phyloP scores from a whole-genome alignment of 2,113 vertebrate genomes.

The Callaeas wilsoni region DNA sequence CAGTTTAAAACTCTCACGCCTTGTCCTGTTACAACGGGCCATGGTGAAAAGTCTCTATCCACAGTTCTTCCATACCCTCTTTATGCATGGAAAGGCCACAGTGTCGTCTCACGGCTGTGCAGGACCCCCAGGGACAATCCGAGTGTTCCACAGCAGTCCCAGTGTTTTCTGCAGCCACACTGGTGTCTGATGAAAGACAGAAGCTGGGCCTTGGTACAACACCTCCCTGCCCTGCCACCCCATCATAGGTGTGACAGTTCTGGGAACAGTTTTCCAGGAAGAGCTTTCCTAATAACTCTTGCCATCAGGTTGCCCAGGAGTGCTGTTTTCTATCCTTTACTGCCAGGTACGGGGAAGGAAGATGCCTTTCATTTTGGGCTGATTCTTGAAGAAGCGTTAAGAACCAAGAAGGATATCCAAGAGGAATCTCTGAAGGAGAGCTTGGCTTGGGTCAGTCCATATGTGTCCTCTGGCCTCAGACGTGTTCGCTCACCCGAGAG shows the following conservation, averaged over 20 bases:
- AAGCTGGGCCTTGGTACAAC: not conserved
- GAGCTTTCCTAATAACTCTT: not conserved
- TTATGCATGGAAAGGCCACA: not conserved
- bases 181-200: not conserved
- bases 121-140: not conserved
- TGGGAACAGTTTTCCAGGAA: not conserved
- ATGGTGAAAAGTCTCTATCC: not conserved
- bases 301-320: not conserved
- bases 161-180: not conserved
- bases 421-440: not conserved
- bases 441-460: not conserved
- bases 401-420: not conserved
- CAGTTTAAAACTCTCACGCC: not conserved
- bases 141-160: not conserved
- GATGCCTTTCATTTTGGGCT: not conserved
- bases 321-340: not conserved
- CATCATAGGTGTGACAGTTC: not conserved
- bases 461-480: not conserved
- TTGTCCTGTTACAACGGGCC: not conserved
- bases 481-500: rapidly evolving
- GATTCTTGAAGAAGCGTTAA: not conserved
- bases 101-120: not conserved
- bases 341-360: not conserved
- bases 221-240: not conserved
- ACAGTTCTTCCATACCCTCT: not conserved